These are phyloP conservation scores for Danio rerio DNA, from an alignment of 2,113 vertebrate genomes.

Conservation along the genomic window DNA sequence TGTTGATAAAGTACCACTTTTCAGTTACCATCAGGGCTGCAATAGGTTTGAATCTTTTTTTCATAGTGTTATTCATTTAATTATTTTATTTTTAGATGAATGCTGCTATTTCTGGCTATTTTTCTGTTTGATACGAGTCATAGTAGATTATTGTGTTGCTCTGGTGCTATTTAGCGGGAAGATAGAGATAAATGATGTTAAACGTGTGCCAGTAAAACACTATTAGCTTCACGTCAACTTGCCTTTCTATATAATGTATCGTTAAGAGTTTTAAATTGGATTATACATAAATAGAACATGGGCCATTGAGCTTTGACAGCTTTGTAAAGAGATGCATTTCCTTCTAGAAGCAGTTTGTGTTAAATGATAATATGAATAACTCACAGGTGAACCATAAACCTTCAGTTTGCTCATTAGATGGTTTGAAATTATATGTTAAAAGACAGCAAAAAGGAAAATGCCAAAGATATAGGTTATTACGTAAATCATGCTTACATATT, in stretches of 20 bases:
- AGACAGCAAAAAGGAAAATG: too few relatives aligned
- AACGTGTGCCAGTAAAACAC: background rate
- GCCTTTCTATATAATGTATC: background rate
- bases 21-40: background rate
- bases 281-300: background rate
- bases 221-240: background rate
- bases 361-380: background rate
- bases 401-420: too few relatives aligned
- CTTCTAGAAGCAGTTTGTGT: background rate
- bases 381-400: background rate
- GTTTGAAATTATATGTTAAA: too few relatives aligned
- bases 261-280: background rate
- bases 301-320: background rate
- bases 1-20: background rate
- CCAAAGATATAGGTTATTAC: too few relatives aligned
- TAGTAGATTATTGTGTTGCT: background rate
- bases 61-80: background rate
- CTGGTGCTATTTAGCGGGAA: background rate
- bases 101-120: background rate
- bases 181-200: background rate
- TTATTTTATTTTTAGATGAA: background rate
- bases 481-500: too few relatives aligned
- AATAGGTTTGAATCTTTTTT: background rate
- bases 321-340: background rate
- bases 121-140: background rate